A percentile compares a stretch with the other conserved stretches of the same genome.
These are phyloP conservation scores for Bradypodion ventrale DNA, from an alignment of 2,797 vertebrate genomes.

Conservation along the genomic window DNA sequence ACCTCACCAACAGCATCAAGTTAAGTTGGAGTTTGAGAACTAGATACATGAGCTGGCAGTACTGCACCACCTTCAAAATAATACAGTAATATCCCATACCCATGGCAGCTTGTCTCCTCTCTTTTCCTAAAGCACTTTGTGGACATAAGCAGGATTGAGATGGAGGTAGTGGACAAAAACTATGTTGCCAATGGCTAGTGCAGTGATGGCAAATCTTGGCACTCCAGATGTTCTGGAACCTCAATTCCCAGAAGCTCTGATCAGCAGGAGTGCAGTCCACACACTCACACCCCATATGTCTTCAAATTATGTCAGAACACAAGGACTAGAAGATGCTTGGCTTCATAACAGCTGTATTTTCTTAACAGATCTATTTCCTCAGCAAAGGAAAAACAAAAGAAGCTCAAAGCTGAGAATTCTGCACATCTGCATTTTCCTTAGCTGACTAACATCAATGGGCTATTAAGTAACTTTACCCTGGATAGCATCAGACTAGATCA, in stretches of 20 bases:
- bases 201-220: too few relatives aligned
- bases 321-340: background rate
- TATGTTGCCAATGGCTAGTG: background rate
- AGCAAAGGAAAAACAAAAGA: background rate
- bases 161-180: background rate
- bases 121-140: background rate
- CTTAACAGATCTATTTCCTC: background rate
- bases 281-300: too few relatives aligned
- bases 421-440: background rate
- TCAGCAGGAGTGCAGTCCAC: too few relatives aligned
- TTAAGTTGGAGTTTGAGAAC: slow-evolving; percentile 23
- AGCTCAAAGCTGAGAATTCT: background rate
- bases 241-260: too few relatives aligned
- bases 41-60: background rate
- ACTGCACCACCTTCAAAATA: background rate
- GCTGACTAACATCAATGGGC: background rate
- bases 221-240: too few relatives aligned
- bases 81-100: background rate
- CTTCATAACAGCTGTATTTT: slow-evolving; percentile 4
- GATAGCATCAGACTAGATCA: too few relatives aligned
- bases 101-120: background rate
- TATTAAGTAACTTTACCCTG: background rate
- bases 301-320: slow-evolving; percentile 24
- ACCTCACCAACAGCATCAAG: background rate
- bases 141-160: background rate